These are phyloP conservation scores for Chrysina gloriosa DNA, from an alignment of 2,888 invertebrate genomes.

Conservation along the genomic window DNA sequence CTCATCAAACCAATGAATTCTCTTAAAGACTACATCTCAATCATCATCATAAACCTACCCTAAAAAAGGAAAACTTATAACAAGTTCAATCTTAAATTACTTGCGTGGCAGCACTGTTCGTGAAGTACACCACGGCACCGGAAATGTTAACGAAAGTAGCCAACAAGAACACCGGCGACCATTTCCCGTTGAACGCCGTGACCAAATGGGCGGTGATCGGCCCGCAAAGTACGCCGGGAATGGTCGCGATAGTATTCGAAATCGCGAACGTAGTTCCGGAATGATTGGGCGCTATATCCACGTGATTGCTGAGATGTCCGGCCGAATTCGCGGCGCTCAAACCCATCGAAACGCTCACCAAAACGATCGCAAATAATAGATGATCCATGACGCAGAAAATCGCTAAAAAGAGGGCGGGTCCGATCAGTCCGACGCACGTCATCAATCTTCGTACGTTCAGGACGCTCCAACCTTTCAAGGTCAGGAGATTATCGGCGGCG, in stretches of 20 bases:
- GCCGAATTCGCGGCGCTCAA: slow-evolving; percentile 81
- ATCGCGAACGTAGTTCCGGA: slow-evolving; percentile 82
- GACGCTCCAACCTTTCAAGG: slow-evolving; percentile 71
- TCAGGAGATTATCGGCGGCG: slow-evolving; percentile 73
- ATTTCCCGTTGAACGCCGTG: slow-evolving; percentile 75
- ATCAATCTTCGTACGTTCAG: slow-evolving; percentile 75
- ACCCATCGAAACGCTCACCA: slow-evolving; percentile 80
- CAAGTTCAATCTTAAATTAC: slow-evolving; percentile 65
- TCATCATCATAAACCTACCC: slow-evolving; percentile 7
- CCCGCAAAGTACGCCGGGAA: slow-evolving; percentile 81
- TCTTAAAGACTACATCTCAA: slow-evolving; percentile 22
- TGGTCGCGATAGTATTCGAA: slow-evolving; percentile 80
- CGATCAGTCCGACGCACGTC: slow-evolving; percentile 78
- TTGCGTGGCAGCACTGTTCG: slow-evolving; percentile 77
- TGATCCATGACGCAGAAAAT: slow-evolving; percentile 78
- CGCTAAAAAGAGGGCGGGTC: slow-evolving; percentile 77
- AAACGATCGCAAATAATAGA: slow-evolving; percentile 75
- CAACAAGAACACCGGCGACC: slow-evolving; percentile 80
- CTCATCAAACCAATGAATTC: background rate
- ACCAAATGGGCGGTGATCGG: slow-evolving; percentile 81
- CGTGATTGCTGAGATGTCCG: slow-evolving; percentile 81
- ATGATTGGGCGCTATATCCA: slow-evolving; percentile 81
- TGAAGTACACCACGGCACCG: slow-evolving; percentile 78
- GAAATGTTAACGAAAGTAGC: slow-evolving; percentile 79
- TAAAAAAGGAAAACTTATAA: too few species aligned